Evolutionary conservation across 2,888 invertebrate species (phyloP).

Genomic region (Cheilosia impressa): DNA sequence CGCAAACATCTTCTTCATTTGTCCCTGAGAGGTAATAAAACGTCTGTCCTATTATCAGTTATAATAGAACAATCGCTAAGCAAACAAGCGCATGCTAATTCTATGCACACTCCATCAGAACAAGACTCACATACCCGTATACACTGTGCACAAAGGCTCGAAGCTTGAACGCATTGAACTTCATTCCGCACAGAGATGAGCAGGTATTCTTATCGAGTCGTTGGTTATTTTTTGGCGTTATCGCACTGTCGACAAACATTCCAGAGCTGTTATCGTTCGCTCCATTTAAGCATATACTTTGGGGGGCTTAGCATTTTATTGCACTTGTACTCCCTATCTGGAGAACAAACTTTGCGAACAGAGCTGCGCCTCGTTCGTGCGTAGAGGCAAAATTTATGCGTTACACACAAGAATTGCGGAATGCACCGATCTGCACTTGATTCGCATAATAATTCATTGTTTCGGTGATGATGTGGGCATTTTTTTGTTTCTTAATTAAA

Average conservation of each 20-base stretch:
- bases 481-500: slow-evolving; percentile 6
- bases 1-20: slow-evolving; percentile 14
- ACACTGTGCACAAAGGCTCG: neutral
- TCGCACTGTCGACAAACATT: slow-evolving; percentile 30
- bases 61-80: neutral
- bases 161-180: slow-evolving; percentile 23
- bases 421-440: slow-evolving; percentile 35
- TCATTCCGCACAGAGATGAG: neutral
- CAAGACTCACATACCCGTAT: neutral
- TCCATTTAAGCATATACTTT: neutral
- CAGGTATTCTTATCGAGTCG: neutral
- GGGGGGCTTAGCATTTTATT: neutral
- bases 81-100: slow-evolving; percentile 33
- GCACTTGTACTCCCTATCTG: neutral
- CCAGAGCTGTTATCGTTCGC: slow-evolving; percentile 12
- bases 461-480: slow-evolving; percentile 4
- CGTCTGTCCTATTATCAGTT: neutral
- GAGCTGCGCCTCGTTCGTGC: slow-evolving; percentile 34
- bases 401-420: slow-evolving; percentile 43
- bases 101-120: neutral
- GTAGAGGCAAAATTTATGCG: slow-evolving; percentile 46
- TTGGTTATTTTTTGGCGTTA: slow-evolving; percentile 15
- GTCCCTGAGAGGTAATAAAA: slow-evolving; percentile 35
- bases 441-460: slow-evolving; percentile 38
- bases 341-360: slow-evolving; percentile 14